These are phyloP conservation scores for Xestia sexstrigata DNA, from an alignment of 2,888 invertebrate genomes.

Conservation along the genomic window DNA sequence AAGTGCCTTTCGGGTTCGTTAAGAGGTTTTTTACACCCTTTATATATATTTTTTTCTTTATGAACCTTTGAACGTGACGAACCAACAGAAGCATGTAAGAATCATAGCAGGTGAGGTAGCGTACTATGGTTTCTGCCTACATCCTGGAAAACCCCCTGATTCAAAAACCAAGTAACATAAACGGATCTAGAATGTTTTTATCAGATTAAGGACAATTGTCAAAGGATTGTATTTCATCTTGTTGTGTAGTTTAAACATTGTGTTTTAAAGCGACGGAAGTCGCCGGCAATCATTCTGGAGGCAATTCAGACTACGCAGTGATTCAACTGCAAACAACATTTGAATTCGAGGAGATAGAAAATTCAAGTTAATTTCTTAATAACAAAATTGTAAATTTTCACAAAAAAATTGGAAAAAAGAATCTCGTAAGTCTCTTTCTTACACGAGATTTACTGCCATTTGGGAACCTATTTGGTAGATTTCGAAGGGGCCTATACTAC, in stretches of 20 bases:
- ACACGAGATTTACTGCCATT: too few species aligned
- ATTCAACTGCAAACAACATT: constrained; percentile 21
- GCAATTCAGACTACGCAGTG: constrained; percentile 24
- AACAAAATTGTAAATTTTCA: too few species aligned
- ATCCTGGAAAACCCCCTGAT: background rate
- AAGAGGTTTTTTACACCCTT: too few species aligned
- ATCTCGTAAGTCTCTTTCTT: too few species aligned
- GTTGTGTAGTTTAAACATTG: constrained; percentile 8
- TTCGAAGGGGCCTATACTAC: too few species aligned
- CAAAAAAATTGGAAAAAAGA: too few species aligned
- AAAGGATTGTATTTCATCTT: constrained; percentile 18
- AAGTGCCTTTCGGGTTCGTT: too few species aligned
- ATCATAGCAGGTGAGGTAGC: background rate
- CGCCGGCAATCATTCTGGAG: constrained; percentile 32
- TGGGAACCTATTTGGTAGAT: too few species aligned
- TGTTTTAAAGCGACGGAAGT: constrained; percentile 48
- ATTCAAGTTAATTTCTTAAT: too few species aligned
- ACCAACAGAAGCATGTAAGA: background rate
- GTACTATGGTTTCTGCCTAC: background rate
- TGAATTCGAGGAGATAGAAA: background rate
- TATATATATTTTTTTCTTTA: too few species aligned
- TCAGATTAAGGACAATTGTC: constrained; percentile 9
- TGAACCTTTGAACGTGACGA: too few species aligned
- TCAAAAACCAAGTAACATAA: background rate
- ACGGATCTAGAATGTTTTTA: background rate